Conservation (phyloP, 1,140 invertebrate genomes). For the Sitobion miscanthi region DNA sequence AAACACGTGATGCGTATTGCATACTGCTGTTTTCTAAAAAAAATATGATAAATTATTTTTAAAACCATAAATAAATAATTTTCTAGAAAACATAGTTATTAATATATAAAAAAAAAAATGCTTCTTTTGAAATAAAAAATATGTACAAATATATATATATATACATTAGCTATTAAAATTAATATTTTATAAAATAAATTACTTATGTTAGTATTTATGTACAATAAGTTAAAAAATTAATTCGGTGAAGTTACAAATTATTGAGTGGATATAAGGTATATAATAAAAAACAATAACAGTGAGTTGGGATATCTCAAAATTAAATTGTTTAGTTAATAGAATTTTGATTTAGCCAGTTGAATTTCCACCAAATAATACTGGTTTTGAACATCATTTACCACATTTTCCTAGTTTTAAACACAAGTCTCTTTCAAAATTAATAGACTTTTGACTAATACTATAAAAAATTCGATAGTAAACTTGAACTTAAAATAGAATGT, state of each 20-base stretch:
- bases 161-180: not conserved
- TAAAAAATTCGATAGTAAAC: too few species aligned
- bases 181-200: not conserved
- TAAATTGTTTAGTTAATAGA: not conserved
- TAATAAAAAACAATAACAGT: not conserved
- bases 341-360: not conserved
- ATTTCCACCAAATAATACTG: not conserved
- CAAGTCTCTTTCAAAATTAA: too few species aligned
- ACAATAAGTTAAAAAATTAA: not conserved
- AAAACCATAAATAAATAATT: not conserved
- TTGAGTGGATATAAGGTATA: not conserved
- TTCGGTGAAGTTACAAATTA: not conserved
- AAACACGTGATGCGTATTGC: not conserved
- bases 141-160: not conserved
- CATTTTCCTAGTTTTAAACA: too few species aligned
- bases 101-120: not conserved
- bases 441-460: too few species aligned
- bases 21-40: not conserved
- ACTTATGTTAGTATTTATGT: slow-evolving; percentile 9
- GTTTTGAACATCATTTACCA: too few species aligned
- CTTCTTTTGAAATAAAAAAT: not conserved
- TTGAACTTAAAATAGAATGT: too few species aligned
- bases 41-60: not conserved
- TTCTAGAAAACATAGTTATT: not conserved
- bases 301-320: not conserved